Percentiles rank a stretch among this genome's conserved stretches.
These are phyloP conservation scores for Pogona vitticeps DNA, from an alignment of 2,113 vertebrate genomes.

Conservation along the genomic window DNA sequence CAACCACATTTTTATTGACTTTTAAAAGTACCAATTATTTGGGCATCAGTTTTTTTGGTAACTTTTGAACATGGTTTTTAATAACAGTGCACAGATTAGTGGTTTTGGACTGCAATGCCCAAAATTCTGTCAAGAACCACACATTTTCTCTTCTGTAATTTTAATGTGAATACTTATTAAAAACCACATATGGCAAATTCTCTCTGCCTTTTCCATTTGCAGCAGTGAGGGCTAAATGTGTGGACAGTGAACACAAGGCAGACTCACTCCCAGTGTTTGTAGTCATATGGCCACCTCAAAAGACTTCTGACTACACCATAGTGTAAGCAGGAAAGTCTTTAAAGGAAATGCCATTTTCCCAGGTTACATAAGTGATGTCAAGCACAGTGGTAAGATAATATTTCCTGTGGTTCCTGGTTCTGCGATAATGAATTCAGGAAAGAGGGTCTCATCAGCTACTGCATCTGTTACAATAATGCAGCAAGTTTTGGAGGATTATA, in stretches of 20 bases:
- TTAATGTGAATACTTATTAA: no score
- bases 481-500: background rate
- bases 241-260: background rate
- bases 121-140: no score
- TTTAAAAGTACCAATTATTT: constrained; percentile 5
- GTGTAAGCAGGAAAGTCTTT: no score
- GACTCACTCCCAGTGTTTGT: background rate
- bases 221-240: background rate
- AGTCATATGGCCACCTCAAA: no score
- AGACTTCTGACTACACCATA: no score
- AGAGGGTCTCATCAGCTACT: background rate
- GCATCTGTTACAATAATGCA: background rate
- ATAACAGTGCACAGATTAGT: no score
- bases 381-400: background rate
- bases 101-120: background rate
- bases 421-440: background rate
- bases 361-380: background rate
- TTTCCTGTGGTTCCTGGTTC: background rate
- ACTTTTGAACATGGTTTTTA: background rate
- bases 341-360: background rate
- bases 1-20: constrained; percentile 9
- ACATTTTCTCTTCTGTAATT: no score
- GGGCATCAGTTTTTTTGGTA: background rate
- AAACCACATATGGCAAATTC: background rate
- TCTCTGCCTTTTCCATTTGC: background rate